Base-by-base conservation (phyloP, 2,797 vertebrate species). In the Otolemur crassicaudatus region DNA sequence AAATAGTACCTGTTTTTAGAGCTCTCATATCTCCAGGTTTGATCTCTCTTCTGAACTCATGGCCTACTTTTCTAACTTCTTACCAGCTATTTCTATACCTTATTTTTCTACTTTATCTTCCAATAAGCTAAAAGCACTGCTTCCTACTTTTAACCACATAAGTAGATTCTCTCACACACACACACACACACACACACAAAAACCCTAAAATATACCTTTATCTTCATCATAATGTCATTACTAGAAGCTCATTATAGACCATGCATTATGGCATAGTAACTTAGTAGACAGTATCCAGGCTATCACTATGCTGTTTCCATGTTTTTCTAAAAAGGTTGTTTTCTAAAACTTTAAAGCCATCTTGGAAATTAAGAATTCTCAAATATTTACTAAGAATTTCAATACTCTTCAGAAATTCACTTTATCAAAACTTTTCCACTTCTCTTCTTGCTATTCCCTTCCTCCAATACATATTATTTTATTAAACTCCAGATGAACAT, bases 1-100 rank as follows among this genome's bases (percentile, higher is more conserved):
- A 85, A 91, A 88, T 80, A 84, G 34, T 53, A 76, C 49, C 22
- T 87, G n/a, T 58, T 88, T 86, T 85, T 75, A 76, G 19, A 60
- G 61, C 25, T 77, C 16, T 70, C 11, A 1, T 80, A 37, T 82
- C 20, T 53, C 8, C 17, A n/a, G 5, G 77, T 77, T 22, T 85
- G 56, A 46, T 84, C 60, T 87, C 6, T 89, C 43, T 88, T 5
- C 31, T 85, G 37, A 65, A 86, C 4, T 22, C 1, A 4, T 56
- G 65, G 31, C 25, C 29, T 25, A 27, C 65, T 76, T 88, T 76
- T 70, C 23, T 31, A 79, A 43, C 7, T 49, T 80, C 27, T 95
- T 67, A 9, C 53, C 81, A 77, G 14, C 16, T 72, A 89, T 43
- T 81, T 88, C 17, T 49, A 40, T 75, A 22, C 14, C 87, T 79